Evolutionary conservation across 2,113 vertebrate genomes (phyloP).

Genomic region (Notothenia rossii): DNA sequence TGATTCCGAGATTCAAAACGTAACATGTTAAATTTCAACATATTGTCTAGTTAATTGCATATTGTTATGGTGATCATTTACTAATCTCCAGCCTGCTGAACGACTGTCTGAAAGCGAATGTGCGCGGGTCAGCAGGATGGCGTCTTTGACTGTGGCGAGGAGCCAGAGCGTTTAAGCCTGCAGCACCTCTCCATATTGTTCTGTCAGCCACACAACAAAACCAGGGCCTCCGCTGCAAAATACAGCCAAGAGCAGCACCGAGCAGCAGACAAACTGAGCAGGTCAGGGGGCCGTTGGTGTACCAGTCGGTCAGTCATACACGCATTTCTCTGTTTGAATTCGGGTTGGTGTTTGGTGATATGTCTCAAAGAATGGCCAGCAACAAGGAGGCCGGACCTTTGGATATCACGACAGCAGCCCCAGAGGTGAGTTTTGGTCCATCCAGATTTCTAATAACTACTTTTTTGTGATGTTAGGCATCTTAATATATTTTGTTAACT

Average conservation of each 20-base stretch:
- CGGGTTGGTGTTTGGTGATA: background rate
- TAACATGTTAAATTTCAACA: slow-evolving; percentile 2
- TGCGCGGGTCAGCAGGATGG: slow-evolving; percentile 74
- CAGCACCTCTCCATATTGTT: slow-evolving; percentile 68
- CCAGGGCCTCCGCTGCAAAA: slow-evolving; percentile 39
- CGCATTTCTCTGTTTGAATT: slow-evolving; percentile 1
- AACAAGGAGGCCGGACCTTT: slow-evolving; percentile 78
- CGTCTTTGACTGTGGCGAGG: slow-evolving; percentile 34
- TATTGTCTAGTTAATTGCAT: slow-evolving; percentile 27
- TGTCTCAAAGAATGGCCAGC: slow-evolving; percentile 77
- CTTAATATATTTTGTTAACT: background rate
- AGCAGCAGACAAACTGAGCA: slow-evolving; percentile 8
- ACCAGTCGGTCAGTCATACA: slow-evolving; percentile 17
- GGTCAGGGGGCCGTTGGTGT: slow-evolving; percentile 23
- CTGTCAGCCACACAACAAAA: slow-evolving; percentile 58
- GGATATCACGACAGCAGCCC: slow-evolving; percentile 78
- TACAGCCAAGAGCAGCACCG: slow-evolving; percentile 17
- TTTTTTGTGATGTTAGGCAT: background rate
- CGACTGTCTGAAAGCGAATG: slow-evolving; percentile 46
- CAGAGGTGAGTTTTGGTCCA: slow-evolving; percentile 78
- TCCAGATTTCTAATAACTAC: background rate
- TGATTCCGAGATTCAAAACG: background rate
- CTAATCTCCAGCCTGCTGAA: slow-evolving; percentile 51
- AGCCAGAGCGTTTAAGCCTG: slow-evolving; percentile 56
- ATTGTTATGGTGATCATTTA: slow-evolving; percentile 30